phyloP scores from a whole-genome alignment of 1,140 invertebrate genomes.

The Lordiphosa mommai region DNA sequence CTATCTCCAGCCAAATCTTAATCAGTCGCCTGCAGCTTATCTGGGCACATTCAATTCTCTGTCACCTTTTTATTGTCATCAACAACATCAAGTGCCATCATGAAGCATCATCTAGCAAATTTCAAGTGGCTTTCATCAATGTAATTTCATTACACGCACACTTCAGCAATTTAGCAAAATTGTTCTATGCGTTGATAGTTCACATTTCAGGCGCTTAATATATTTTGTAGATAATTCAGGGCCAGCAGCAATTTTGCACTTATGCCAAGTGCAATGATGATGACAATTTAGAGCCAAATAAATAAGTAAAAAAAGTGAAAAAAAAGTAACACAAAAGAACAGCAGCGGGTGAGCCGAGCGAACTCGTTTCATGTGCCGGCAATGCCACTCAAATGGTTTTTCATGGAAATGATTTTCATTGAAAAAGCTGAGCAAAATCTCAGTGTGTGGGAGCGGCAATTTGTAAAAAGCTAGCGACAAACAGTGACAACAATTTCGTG shows the following conservation, averaged over 20 bases:
- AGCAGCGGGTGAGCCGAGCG: conserved; percentile 27
- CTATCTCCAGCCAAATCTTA: conserved; percentile 8
- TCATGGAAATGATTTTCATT: conserved; percentile 45
- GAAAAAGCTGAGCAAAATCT: conserved; percentile 10
- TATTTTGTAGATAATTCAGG: conserved; percentile 29
- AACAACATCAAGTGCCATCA: not conserved
- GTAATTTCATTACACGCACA: conserved; percentile 74
- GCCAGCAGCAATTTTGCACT: conserved; percentile 64
- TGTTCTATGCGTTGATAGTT: conserved; percentile 35
- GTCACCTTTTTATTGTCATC: not conserved
- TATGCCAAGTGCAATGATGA: conserved; percentile 34
- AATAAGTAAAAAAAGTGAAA: conserved; percentile 33
- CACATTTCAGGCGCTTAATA: conserved; percentile 19
- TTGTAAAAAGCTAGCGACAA: no score
- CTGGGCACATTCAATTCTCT: conserved; percentile 20
- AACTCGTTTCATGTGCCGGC: conserved; percentile 62
- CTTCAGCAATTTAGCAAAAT: conserved; percentile 72
- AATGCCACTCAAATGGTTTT: conserved; percentile 34
- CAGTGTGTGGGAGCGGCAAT: not conserved
- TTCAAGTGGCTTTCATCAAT: conserved; percentile 46
- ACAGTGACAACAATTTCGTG: no score
- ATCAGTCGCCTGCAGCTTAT: conserved; percentile 30
- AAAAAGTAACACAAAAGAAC: conserved; percentile 36
- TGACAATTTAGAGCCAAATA: conserved; percentile 14
- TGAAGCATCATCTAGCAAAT: conserved; percentile 11